phyloP scores from a whole-genome alignment of 2,797 vertebrate genomes.

The Champsocephalus gunnari region DNA sequence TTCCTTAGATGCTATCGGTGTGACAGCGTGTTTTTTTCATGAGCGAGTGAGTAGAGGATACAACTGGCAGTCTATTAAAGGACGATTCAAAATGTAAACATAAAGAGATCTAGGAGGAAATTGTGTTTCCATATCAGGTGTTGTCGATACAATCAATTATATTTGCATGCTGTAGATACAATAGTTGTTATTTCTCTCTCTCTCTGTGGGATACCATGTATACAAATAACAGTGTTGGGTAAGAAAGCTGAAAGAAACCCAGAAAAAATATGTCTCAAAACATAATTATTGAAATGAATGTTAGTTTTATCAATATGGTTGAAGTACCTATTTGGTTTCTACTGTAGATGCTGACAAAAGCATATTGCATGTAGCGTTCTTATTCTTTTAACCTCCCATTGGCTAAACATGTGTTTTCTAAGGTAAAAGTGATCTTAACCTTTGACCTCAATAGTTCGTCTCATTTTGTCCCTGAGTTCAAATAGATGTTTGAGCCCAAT shows the following conservation, averaged over 20 bases:
- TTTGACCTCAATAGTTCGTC: no score
- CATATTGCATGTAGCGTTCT: neutral
- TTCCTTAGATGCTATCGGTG: constrained; percentile 60
- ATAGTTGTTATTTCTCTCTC: neutral
- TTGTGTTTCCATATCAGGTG: constrained; percentile 37
- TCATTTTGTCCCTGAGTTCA: no score
- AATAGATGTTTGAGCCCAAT: no score
- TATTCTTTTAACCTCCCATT: no score
- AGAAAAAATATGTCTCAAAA: neutral
- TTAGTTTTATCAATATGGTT: neutral
- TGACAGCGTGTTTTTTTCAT: constrained; percentile 33
- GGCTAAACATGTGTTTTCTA: no score
- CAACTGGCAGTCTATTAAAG: constrained; percentile 57
- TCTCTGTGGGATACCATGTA: constrained; percentile 8
- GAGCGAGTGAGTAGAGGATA: constrained; percentile 38
- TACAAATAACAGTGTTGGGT: neutral
- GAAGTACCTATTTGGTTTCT: neutral
- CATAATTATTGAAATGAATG: neutral
- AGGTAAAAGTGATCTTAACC: no score
- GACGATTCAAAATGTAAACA: constrained; percentile 43
- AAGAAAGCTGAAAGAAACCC: neutral
- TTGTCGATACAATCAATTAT: constrained; percentile 20
- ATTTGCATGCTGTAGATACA: neutral
- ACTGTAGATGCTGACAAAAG: neutral
- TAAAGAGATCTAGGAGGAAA: constrained; percentile 31